phyloP scores from a whole-genome alignment of 2,797 vertebrate genomes.

The Micrastur ruficollis region DNA sequence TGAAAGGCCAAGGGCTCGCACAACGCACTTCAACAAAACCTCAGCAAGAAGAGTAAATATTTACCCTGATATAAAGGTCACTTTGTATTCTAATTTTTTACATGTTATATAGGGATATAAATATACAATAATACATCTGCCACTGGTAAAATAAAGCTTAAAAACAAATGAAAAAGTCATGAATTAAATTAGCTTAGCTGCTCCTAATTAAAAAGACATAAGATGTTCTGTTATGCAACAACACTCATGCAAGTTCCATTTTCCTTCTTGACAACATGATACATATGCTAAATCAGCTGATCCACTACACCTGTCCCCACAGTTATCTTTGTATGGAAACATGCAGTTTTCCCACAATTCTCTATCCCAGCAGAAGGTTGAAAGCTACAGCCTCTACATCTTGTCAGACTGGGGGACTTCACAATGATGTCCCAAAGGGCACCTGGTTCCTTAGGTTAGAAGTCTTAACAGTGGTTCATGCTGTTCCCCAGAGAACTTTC shows the following conservation, averaged over 20 bases:
- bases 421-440: not conserved
- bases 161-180: not conserved
- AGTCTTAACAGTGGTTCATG: not conserved
- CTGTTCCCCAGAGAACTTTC: not conserved
- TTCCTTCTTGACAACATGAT: not conserved
- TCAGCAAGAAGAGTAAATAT: not conserved
- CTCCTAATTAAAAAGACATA: not conserved
- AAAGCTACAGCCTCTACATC: not conserved
- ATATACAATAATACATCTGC: not conserved
- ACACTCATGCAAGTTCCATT: not conserved
- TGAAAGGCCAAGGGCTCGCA: not conserved
- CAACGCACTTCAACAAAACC: not conserved
- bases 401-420: not conserved
- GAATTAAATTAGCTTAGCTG: not conserved
- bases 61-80: not conserved
- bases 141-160: not conserved
- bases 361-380: not conserved
- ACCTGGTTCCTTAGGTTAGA: not conserved
- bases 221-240: not conserved
- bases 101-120: not conserved
- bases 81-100: not conserved
- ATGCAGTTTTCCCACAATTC: not conserved
- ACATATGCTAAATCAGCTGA: not conserved
- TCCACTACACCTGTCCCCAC: not conserved
- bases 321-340: not conserved